phyloP scores from a whole-genome alignment of 37 sponge, comb jelly and placozoan genomes.

The Lycopodina hypogea region DNA sequence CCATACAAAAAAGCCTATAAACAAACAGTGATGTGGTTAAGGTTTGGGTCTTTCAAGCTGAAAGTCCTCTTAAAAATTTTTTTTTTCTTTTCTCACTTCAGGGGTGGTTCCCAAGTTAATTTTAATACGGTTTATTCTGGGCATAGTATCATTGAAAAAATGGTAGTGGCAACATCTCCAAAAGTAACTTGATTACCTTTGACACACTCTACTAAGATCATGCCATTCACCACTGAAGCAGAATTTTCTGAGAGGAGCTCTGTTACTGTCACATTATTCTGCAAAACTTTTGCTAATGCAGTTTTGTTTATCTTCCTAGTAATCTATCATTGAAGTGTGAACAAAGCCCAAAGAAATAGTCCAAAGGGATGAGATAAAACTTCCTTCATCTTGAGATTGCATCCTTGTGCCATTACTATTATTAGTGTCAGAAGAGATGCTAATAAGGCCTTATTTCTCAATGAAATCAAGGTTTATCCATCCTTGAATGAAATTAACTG shows the following conservation, averaged over 20 bases:
- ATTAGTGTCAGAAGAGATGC: conserved; percentile 3
- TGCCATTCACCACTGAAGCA: conserved; percentile 1
- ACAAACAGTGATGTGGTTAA: too few species aligned
- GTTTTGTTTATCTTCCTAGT: conserved; percentile 3
- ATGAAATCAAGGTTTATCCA: not conserved
- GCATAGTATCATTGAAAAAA: too few species aligned
- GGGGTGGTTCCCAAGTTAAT: too few species aligned
- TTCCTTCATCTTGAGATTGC: too few species aligned
- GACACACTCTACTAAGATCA: conserved; percentile 2
- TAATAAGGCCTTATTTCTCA: not conserved
- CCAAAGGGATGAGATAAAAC: too few species aligned
- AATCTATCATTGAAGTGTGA: too few species aligned
- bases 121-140: too few species aligned
- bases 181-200: conserved; percentile 8
- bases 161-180: conserved; percentile 12
- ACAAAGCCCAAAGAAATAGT: not conserved
- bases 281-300: not conserved
- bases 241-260: conserved; percentile 3
- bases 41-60: too few species aligned
- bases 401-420: not conserved
- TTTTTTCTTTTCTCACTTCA: too few species aligned
- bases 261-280: conserved; percentile 16
- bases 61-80: too few species aligned
- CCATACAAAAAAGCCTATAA: too few species aligned
- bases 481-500: not conserved